Conservation (phyloP, 2,113 vertebrate species). For the Paedocypris sp. region DNA sequence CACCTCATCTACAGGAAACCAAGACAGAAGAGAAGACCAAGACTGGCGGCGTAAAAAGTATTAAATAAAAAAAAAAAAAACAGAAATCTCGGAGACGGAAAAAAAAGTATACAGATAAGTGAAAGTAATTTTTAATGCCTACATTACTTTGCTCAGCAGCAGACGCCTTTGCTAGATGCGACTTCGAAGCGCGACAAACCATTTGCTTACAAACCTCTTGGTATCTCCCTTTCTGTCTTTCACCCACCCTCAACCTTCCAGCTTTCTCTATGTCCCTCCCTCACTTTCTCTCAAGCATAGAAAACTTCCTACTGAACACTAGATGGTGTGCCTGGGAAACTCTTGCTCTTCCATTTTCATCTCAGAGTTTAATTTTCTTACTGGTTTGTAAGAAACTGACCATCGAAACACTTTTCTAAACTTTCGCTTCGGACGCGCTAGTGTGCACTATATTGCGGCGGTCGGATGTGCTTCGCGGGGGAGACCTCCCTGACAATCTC, state of each 20-base stretch:
- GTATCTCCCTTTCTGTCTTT: constrained; percentile 49
- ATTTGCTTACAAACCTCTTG: constrained; percentile 34
- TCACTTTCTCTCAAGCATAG: constrained; percentile 49
- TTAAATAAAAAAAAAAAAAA: constrained; percentile 4
- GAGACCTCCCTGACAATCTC: constrained; percentile 80
- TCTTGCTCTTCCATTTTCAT: constrained; percentile 72
- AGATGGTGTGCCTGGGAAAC: constrained; percentile 86
- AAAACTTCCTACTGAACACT: constrained; percentile 79
- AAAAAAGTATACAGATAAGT: constrained; percentile 41
- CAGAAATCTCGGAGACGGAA: no score
- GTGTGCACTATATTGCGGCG: no score
- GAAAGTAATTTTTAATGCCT: constrained; percentile 50
- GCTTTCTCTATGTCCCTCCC: constrained; percentile 30
- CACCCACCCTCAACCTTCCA: constrained; percentile 31
- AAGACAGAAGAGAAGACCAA: constrained; percentile 39
- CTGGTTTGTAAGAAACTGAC: no score
- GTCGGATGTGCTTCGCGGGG: constrained; percentile 49
- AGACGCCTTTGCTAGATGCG: constrained; percentile 58
- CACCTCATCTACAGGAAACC: constrained; percentile 4
- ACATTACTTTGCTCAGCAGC: constrained; percentile 58
- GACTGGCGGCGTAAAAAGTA: constrained; percentile 19
- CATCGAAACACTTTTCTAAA: constrained; percentile 80
- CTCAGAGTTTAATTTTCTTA: no score
- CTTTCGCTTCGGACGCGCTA: constrained; percentile 79
- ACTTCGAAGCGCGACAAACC: constrained; percentile 53